Conservation (phyloP, 2,113 vertebrate species). For the Nipponia nippon region DNA sequence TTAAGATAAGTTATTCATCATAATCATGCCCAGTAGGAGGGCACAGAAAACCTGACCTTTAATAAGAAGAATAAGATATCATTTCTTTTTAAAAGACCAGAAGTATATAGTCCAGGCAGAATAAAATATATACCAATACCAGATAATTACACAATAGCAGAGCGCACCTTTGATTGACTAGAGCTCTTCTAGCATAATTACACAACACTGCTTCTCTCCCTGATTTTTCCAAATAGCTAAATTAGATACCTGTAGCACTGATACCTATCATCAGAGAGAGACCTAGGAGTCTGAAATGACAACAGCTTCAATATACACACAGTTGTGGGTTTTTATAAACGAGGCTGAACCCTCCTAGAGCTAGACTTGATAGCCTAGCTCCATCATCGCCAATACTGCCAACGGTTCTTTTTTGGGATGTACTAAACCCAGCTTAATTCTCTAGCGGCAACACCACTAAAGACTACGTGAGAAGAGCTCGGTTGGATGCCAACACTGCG, state of each 20-base stretch:
- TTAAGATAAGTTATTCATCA: slow-evolving; percentile 50
- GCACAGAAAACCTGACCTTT: slow-evolving; percentile 47
- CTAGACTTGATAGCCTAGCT: not conserved
- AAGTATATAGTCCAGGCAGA: not conserved
- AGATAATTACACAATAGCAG: not conserved
- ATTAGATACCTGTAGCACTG: not conserved
- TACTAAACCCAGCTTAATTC: not conserved
- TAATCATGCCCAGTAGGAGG: slow-evolving; percentile 29
- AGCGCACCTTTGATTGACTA: not conserved
- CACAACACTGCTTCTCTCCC: not conserved
- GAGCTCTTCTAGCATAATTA: not conserved
- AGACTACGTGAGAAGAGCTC: not conserved
- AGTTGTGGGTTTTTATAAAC: rapidly evolving
- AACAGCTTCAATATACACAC: not conserved
- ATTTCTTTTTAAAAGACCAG: not conserved
- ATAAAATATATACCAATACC: not conserved
- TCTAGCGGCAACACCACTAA: rapidly evolving
- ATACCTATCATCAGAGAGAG: not conserved
- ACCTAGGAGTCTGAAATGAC: not conserved
- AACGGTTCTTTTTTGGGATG: not conserved
- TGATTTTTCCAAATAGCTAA: not conserved
- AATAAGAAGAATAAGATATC: not conserved
- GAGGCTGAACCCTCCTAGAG: not conserved
- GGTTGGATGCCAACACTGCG: rapidly evolving
- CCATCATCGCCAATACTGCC: not conserved